Conservation (phyloP, 2,888 invertebrate genomes). For the Ditula angustiorana region DNA sequence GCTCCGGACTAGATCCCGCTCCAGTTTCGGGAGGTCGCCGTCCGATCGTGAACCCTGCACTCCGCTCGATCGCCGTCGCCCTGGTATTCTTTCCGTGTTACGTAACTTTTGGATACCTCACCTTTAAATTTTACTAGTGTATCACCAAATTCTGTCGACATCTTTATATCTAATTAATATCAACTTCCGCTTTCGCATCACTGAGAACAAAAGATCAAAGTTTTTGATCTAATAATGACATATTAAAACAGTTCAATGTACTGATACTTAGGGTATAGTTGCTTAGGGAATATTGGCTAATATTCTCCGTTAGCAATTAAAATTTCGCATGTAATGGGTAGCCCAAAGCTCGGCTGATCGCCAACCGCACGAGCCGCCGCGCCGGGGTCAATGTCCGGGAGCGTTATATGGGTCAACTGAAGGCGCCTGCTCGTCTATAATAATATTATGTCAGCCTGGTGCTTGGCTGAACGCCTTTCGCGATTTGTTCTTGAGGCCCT, state of each 20-base stretch:
- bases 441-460: constrained; percentile 73
- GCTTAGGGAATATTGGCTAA: no score
- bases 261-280: no score
- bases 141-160: no score
- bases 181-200: no score
- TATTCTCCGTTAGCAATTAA: not conserved
- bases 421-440: constrained; percentile 80
- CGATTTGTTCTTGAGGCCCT: constrained; percentile 29
- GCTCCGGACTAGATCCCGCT: constrained; percentile 69
- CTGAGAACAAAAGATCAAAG: no score
- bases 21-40: constrained; percentile 79
- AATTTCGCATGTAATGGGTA: constrained; percentile 17
- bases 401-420: constrained; percentile 79
- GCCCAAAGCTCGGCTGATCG: constrained; percentile 44
- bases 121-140: constrained; percentile 1
- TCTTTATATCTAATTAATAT: no score
- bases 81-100: constrained; percentile 47
- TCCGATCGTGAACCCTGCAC: constrained; percentile 78
- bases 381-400: constrained; percentile 74
- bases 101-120: constrained; percentile 11
- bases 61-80: constrained; percentile 60
- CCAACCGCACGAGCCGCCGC: constrained; percentile 37
- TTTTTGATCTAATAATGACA: no score
- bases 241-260: no score
- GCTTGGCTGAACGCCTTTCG: constrained; percentile 27